Conservation (phyloP, 2,113 vertebrate genomes). For the Myotis yumanensis region DNA sequence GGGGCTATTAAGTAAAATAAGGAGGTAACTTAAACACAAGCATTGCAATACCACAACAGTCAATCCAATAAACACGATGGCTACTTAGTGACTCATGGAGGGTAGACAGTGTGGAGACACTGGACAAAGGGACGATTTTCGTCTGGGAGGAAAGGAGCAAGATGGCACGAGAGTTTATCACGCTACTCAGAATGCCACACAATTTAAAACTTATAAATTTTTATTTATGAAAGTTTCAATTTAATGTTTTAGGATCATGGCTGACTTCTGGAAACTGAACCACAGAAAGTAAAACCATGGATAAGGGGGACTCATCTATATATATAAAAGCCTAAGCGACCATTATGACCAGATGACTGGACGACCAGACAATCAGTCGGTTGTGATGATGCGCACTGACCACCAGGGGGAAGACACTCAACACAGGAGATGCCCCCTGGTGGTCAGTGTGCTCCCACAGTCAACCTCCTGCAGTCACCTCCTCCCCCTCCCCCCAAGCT, state of each 20-base stretch:
- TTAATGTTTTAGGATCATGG: background rate
- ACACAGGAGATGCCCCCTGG: too few relatives aligned
- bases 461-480: too few relatives aligned
- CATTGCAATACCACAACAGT: background rate
- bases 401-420: too few relatives aligned
- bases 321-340: too few relatives aligned
- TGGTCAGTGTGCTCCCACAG: too few relatives aligned
- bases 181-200: background rate
- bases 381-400: too few relatives aligned
- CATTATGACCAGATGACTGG: too few relatives aligned
- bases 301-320: too few relatives aligned
- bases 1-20: background rate
- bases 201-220: background rate
- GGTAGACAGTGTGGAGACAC: background rate
- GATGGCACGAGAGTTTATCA: background rate
- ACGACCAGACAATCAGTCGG: too few relatives aligned
- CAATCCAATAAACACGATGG: background rate
- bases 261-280: background rate
- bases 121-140: background rate
- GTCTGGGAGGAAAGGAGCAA: background rate
- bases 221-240: background rate
- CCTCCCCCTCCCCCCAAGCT: rapidly evolving
- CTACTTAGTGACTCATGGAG: background rate
- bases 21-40: background rate
- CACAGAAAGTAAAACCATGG: background rate